These are phyloP conservation scores for Lochmaea crataegi DNA, from an alignment of 2,888 invertebrate genomes.

Conservation along the genomic window DNA sequence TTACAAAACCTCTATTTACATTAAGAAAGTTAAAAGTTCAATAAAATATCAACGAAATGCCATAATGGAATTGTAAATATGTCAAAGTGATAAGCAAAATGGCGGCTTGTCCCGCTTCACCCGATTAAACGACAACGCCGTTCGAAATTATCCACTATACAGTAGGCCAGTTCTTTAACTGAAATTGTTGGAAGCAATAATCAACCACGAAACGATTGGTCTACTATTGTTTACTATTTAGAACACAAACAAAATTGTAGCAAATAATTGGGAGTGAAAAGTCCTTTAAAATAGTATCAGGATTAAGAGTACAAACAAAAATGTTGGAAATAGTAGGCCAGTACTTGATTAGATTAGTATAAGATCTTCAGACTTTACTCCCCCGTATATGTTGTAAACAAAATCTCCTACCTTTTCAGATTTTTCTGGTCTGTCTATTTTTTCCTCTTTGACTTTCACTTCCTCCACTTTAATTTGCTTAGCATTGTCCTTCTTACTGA, in stretches of 20 bases:
- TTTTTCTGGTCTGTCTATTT: conserved; percentile 34
- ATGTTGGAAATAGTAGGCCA: not conserved
- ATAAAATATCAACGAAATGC: not conserved
- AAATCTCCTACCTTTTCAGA: conserved; percentile 33
- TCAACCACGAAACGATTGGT: not conserved
- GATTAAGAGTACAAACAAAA: not conserved
- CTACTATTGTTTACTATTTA: not conserved
- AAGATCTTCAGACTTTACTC: not conserved
- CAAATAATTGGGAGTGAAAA: conserved; percentile 3
- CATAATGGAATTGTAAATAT: not conserved
- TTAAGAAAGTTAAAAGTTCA: not conserved
- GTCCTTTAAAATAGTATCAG: conserved; percentile 4
- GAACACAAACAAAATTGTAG: not conserved
- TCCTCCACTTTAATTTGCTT: conserved; percentile 45
- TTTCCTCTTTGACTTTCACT: conserved; percentile 41
- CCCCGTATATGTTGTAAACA: not conserved
- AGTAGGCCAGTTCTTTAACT: conserved; percentile 8
- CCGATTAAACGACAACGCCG: conserved; percentile 11
- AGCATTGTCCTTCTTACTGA: conserved; percentile 44
- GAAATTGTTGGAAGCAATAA: not conserved
- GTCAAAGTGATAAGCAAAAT: not conserved
- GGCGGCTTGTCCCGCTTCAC: conserved; percentile 8
- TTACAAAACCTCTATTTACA: not conserved
- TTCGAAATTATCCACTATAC: conserved; percentile 2
- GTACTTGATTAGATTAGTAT: not conserved